A percentile compares a stretch with the other conserved stretches of the same genome.
These are phyloP conservation scores for Apteryx owenii DNA, from an alignment of 2,113 vertebrate species.

Conservation along the genomic window DNA sequence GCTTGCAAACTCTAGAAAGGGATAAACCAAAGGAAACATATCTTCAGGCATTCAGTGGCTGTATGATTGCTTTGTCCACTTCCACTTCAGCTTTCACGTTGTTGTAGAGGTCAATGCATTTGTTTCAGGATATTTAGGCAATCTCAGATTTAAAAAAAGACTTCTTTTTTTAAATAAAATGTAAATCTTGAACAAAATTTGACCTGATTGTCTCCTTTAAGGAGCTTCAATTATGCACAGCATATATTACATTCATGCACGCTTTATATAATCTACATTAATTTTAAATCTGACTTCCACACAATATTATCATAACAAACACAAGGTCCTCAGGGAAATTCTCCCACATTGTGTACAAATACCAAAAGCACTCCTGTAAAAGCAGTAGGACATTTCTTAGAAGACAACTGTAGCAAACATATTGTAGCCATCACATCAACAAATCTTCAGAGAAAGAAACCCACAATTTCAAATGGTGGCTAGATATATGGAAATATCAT, in stretches of 20 bases:
- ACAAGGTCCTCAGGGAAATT: not conserved
- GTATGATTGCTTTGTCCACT: not conserved
- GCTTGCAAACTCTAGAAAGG: not conserved
- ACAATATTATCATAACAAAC: not conserved
- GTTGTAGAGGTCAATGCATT: not conserved
- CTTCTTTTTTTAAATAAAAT: not conserved
- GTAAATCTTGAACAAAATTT: not conserved
- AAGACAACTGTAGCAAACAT: not conserved
- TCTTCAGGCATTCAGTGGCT: not conserved
- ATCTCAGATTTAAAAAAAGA: not conserved
- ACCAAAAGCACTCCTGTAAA: not conserved
- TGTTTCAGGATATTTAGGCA: not conserved
- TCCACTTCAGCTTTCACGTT: not conserved
- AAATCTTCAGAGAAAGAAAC: not conserved
- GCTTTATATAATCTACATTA: not conserved
- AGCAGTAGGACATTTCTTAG: not conserved
- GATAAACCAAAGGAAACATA: not conserved
- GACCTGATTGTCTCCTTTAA: not conserved
- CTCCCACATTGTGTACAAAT: not conserved
- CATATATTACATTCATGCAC: not conserved
- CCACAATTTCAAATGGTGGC: not conserved
- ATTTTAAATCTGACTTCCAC: not conserved
- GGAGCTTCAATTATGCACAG: not conserved
- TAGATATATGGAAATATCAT: not conserved
- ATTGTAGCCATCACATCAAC: not conserved